Evolutionary conservation across 2,888 invertebrate species (phyloP).

Genomic region (Cephus pulcher): DNA sequence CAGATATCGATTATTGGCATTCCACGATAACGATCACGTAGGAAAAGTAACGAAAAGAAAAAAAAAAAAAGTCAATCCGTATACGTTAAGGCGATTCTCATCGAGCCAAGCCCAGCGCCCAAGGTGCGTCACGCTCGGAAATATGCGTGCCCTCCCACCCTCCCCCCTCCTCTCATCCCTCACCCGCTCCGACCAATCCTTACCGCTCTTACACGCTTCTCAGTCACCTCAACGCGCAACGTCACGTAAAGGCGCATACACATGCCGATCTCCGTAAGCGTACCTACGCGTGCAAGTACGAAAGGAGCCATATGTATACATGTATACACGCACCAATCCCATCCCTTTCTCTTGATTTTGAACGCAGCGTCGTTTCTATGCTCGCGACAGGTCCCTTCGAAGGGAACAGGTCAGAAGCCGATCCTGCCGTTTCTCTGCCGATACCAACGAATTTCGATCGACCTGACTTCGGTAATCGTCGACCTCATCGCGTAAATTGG

Average conservation of each 20-base stretch:
- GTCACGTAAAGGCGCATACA: background rate
- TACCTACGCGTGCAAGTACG: background rate
- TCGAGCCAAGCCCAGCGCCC: conserved; percentile 49
- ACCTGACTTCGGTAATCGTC: background rate
- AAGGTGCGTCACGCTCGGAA: conserved; percentile 58
- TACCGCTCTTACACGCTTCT: background rate
- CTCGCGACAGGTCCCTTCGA: too few species aligned
- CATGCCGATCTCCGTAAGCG: background rate
- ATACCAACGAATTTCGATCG: background rate
- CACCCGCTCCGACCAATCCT: background rate
- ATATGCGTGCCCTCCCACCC: conserved; percentile 40
- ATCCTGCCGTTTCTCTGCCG: background rate
- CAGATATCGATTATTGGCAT: background rate
- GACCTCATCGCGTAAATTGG: background rate
- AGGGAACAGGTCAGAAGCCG: background rate
- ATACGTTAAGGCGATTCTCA: conserved; percentile 3
- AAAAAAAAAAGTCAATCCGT: background rate
- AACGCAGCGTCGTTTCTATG: background rate
- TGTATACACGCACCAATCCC: too few species aligned
- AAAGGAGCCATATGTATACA: background rate
- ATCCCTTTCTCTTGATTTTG: background rate
- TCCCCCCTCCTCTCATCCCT: conserved; percentile 15
- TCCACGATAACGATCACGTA: background rate
- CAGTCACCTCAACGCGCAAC: background rate
- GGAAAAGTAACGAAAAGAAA: background rate